Evolutionary conservation across 1,140 invertebrate species (phyloP).

Genomic region (Myzus persicae): DNA sequence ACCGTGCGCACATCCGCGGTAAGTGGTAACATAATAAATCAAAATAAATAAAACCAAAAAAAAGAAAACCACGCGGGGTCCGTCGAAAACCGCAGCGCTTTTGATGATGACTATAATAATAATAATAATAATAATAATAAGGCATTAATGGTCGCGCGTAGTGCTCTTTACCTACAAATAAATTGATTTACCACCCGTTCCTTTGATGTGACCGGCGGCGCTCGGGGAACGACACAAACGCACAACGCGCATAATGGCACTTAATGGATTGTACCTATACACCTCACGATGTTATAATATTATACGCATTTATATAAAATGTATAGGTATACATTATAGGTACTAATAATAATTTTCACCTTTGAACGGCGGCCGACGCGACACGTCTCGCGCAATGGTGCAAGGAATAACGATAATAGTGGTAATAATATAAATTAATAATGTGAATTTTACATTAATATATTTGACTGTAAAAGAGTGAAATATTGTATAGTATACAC

Average conservation of each 20-base stretch:
- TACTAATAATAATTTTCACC: slow-evolving; percentile 20
- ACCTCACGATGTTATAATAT: not conserved
- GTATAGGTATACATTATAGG: not conserved
- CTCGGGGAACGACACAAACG: not conserved
- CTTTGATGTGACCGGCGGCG: slow-evolving; percentile 51
- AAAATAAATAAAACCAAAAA: not conserved
- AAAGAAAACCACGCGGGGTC: not conserved
- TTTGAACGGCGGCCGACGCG: slow-evolving; percentile 32
- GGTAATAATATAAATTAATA: not conserved
- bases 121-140: slow-evolving; percentile 18
- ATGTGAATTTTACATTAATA: not conserved
- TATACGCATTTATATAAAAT: not conserved
- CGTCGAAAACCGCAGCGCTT: not conserved
- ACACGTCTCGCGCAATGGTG: not conserved
- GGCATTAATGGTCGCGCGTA: not conserved
- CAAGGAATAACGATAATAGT: not conserved
- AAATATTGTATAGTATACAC: not conserved
- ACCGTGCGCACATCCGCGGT: not conserved
- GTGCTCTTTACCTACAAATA: slow-evolving; percentile 27
- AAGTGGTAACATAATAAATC: not conserved
- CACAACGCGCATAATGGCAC: slow-evolving; percentile 33
- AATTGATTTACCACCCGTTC: slow-evolving; percentile 44
- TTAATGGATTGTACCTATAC: slow-evolving; percentile 27
- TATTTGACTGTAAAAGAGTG: not conserved
- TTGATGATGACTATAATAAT: not conserved